A percentile compares a stretch with the other conserved stretches of the same genome.
phyloP scores from a whole-genome alignment of 2,797 vertebrate genomes.

The Bucorvus abyssinicus region DNA sequence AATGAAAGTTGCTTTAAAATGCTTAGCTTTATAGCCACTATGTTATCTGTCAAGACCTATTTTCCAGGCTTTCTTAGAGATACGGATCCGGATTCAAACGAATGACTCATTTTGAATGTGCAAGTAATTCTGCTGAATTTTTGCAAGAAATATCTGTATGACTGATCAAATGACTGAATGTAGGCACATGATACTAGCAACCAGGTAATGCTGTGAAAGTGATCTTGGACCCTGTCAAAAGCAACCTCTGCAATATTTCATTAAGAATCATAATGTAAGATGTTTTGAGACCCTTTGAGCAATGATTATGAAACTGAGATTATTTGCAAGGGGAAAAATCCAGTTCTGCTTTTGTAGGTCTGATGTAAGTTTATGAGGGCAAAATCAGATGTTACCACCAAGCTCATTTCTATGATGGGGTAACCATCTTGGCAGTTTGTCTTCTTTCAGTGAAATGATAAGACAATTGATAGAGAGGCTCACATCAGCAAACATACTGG shows the following conservation, averaged over 20 bases:
- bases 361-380: neutral
- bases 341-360: neutral
- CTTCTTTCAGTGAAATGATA: neutral
- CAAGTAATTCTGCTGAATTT: constrained; percentile 23
- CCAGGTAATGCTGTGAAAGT: neutral
- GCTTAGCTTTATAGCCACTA: neutral
- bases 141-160: constrained; percentile 3
- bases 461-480: neutral
- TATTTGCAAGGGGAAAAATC: neutral
- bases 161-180: constrained; percentile 36
- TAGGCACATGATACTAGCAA: neutral
- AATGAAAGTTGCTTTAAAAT: constrained; percentile 15
- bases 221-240: neutral
- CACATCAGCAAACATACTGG: neutral
- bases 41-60: neutral
- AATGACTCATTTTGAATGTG: constrained; percentile 27
- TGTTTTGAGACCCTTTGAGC: neutral
- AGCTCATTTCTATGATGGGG: neutral
- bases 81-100: constrained; percentile 33
- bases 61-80: neutral
- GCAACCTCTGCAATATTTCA: constrained; percentile 15
- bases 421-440: neutral
- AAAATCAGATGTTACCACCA: neutral
- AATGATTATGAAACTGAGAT: neutral
- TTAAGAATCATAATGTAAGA: neutral